Evolutionary conservation across 2,113 vertebrate genomes (phyloP), one percentile per base, ranked within the genome.

Genomic region (Cyanoliseus patagonus): DNA sequence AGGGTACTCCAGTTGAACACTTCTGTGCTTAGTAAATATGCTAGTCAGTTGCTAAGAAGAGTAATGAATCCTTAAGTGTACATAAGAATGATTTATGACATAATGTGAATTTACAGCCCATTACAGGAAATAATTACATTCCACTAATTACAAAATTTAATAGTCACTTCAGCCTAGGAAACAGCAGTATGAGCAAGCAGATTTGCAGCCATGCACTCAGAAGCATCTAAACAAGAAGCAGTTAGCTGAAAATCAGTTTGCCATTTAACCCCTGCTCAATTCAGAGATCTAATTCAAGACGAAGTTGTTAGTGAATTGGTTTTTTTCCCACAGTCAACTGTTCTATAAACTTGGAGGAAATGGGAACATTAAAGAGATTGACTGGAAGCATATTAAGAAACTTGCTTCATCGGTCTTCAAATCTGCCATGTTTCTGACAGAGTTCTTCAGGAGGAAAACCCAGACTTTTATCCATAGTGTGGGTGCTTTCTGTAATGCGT

Each of bases 71-170:
- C 79, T 95, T 93, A 90, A 95, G 63, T 55, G 84, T 87, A 67
- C 82, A 90, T 91, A 91, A 91, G 82, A 95, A 95, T 93, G 94
- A 97, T 96, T 96, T 96, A 97, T 91, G 59, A 53, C 67, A 91
- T 90, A 77, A 88, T 86, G 82, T 74, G 92, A 93, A 94, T 93
- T 95, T 96, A 90, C 79, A 92, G 72, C 68, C 87, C 90, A 90
- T 88, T 96, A 94, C 1, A 0, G 85, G 49, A 94, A 97, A 94
- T 96, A 96, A 96, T 96, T 94, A 81, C 87, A 78, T 86, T 93
- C 82, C 51, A 74, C 95, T 95, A 96, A 96, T 97, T 94, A 68
- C 51, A 85, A 90, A 96, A 95, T 63, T 63, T 96, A 95, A 94
- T 95, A 95, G 64, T 90, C 53, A 63, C 63, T 95, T 59, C 72